Conservation (phyloP, 2,888 invertebrate genomes). For the Micoletzkya japonica region DNA sequence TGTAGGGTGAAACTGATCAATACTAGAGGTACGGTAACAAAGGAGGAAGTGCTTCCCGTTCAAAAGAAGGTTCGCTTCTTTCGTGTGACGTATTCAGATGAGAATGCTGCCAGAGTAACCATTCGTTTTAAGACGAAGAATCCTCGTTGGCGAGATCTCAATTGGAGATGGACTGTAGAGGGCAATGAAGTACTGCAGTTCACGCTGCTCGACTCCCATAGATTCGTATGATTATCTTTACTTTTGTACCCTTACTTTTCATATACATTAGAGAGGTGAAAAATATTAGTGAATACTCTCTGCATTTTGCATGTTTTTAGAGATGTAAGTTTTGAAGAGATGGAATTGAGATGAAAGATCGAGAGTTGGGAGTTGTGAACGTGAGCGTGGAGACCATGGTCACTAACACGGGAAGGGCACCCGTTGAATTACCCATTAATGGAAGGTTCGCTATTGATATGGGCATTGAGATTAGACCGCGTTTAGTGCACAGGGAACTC, state of each 20-base stretch:
- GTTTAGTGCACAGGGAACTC: neutral
- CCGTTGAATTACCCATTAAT: neutral
- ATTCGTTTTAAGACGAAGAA: conserved; percentile 1
- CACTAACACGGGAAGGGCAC: neutral
- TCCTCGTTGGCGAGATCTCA: conserved; percentile 11
- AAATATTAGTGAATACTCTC: no score
- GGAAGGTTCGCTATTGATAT: neutral
- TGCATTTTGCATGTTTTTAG: no score
- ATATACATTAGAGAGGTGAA: no score
- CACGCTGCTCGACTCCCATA: neutral
- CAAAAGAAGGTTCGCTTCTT: neutral
- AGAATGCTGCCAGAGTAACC: neutral
- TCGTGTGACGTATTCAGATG: neutral
- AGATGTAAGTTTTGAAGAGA: neutral
- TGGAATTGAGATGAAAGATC: neutral
- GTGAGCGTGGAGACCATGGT: neutral
- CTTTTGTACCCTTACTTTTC: no score
- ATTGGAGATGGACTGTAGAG: conserved; percentile 9
- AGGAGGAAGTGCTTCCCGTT: conserved; percentile 4
- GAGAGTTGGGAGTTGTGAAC: conserved; percentile 6
- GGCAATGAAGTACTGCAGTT: conserved; percentile 1
- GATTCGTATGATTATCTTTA: neutral
- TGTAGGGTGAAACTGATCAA: conserved; percentile 5
- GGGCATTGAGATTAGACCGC: no score
- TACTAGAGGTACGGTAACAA: neutral